A percentile compares a stretch with the other conserved stretches of the same genome.
Conservation (phyloP, 2,113 vertebrate species). For the Proteles cristata region DNA sequence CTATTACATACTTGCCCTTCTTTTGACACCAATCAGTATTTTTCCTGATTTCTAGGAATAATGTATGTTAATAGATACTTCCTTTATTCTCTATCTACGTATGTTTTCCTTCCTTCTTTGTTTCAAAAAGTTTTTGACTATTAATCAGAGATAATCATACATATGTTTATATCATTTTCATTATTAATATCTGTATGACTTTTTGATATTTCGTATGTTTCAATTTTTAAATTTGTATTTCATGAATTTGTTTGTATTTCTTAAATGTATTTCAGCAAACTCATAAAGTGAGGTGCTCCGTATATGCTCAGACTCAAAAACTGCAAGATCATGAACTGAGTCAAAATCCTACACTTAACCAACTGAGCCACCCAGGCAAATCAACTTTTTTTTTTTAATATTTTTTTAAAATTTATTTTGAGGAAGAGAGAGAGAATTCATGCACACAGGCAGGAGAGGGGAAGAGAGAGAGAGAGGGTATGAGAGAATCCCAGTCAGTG, state of each 20-base stretch:
- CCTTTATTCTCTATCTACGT: neutral
- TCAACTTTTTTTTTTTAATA: neutral
- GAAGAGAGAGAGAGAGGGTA: no score
- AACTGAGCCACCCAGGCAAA: no score
- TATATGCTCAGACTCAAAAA: no score
- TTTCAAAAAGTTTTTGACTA: neutral
- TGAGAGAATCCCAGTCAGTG: no score
- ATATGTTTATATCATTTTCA: neutral
- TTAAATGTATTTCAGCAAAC: slow-evolving; percentile 9
- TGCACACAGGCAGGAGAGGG: no score
- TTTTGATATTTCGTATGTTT: slow-evolving; percentile 33
- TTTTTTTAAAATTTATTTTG: no score
- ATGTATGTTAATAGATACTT: neutral
- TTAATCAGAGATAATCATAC: neutral
- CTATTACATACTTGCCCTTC: neutral
- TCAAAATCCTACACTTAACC: no score
- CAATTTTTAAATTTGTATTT: slow-evolving; percentile 14
- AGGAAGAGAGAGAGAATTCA: no score
- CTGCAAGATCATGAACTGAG: no score
- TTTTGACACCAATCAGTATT: neutral
- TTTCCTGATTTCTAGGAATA: neutral
- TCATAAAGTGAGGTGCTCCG: neutral
- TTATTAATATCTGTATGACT: neutral
- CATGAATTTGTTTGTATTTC: neutral
- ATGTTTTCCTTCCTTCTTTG: neutral